Evolutionary conservation across 2,888 invertebrate genomes (phyloP), one percentile per base, ranked within the genome.

Genomic region (Torymus tubicola): DNA sequence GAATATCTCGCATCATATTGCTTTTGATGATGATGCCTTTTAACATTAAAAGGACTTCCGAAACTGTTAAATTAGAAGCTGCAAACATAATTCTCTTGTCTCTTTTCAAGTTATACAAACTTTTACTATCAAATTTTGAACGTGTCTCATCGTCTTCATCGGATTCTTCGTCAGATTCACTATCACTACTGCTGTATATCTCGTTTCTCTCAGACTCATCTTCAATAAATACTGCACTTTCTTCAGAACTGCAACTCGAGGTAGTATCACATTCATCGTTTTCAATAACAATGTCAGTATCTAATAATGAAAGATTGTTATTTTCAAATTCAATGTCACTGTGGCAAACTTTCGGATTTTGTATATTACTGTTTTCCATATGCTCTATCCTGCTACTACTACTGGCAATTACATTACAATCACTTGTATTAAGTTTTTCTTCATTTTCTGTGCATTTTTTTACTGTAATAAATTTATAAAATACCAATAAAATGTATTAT

Each of bases 121-220:
- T 64, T 4, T 4, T 64, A 31, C 12, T 42, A 64, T 64, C n/a
- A 13, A 42, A 42, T 5, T 42, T 8, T 42, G 42, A 42, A 42
- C 42, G 42, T 42, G 42, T 8, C 8, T 42, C 42, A 8, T 42
- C 42, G 8, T 42, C 42, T 42, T 52, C 18, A 18, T 67, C 52
- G 16, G 13, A 67, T 67, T 67, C 67, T 67, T 67, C 67, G 13
- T 60, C 67, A 11, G 24, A 67, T 65, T 8, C 65, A 65, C 65
- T 65, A 65, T 21, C 21, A 16, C 65, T 65, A 21, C 21, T 42
- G 42, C 42, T 52, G 18, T 52, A 52, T 16, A 65, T 16, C 10
- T 52, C 12, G 50, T 50, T 65, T 65, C 12, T 21, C 11, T 50
- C 13, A 65, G 10, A 16, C 52, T 52, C 52, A 65, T 52, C 52